Evolutionary conservation across 92 coral and sea anemone species (phyloP).

Genomic region (Epizoanthus illoricatus): DNA sequence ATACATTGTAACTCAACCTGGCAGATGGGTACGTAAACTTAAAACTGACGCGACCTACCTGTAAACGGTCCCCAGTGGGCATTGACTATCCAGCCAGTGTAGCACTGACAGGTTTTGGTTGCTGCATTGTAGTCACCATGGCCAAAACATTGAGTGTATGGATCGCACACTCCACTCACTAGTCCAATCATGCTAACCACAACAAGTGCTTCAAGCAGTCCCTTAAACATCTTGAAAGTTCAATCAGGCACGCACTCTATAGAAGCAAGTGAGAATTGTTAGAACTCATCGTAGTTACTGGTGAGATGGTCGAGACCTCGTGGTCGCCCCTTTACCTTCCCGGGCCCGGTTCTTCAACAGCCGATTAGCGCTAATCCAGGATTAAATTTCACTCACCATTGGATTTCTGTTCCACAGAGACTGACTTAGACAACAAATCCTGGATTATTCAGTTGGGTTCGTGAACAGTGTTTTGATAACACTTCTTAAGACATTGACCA

Average conservation of each 20-base stretch:
- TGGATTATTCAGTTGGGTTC: no score
- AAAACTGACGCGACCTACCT: constrained; percentile 8
- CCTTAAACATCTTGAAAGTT: constrained; percentile 18
- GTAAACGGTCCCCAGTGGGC: constrained; percentile 49
- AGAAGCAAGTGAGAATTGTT: no score
- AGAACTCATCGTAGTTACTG: no score
- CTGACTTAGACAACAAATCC: no score
- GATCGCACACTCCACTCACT: constrained; percentile 51
- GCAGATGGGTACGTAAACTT: background rate
- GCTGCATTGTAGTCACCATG: constrained; percentile 63
- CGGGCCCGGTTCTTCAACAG: no score
- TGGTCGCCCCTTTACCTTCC: no score
- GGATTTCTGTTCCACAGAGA: no score
- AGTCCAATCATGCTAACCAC: background rate
- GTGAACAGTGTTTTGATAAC: no score
- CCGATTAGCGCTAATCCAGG: no score
- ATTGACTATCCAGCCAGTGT: constrained; percentile 10
- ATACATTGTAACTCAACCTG: background rate
- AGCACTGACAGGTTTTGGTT: constrained; percentile 63
- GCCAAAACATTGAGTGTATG: constrained; percentile 81
- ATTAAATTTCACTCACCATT: no score
- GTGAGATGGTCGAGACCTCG: no score
- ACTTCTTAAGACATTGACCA: no score
- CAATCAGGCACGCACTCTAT: constrained; percentile 13
- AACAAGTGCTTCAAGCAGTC: background rate